Evolutionary conservation across 2,797 vertebrate genomes (phyloP).

Genomic region (Hypotaenidia philippensis): DNA sequence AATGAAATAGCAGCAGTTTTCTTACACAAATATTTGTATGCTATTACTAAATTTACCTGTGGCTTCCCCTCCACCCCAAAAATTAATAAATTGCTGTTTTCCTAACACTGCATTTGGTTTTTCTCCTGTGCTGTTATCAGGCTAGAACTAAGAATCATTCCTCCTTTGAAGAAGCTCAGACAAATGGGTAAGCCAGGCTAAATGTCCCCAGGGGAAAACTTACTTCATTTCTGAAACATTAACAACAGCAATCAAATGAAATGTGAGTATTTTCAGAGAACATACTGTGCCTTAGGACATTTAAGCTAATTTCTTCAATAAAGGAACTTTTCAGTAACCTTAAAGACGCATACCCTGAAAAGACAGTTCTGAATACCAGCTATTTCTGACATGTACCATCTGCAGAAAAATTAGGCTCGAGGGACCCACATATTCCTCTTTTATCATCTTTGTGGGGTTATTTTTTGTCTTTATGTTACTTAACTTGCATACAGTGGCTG

Average conservation of each 20-base stretch:
- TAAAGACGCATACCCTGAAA: constrained; percentile 71
- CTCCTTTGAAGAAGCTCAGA: constrained; percentile 72
- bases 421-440: constrained; percentile 20
- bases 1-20: constrained; percentile 19
- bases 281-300: constrained; percentile 77
- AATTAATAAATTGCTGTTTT: constrained; percentile 31
- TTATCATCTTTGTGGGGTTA: not conserved
- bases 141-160: constrained; percentile 36
- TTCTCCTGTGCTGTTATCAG: constrained; percentile 53
- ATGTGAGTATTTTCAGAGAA: constrained; percentile 78
- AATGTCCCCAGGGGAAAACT: constrained; percentile 63
- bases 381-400: constrained; percentile 62
- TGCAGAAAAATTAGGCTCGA: constrained; percentile 52
- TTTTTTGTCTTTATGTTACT: not conserved
- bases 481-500: not conserved
- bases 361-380: constrained; percentile 68
- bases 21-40: constrained; percentile 3
- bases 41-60: constrained; percentile 58
- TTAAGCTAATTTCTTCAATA: constrained; percentile 76
- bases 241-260: constrained; percentile 80
- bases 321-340: constrained; percentile 77
- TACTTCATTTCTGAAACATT: constrained; percentile 80
- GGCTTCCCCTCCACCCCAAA: not conserved
- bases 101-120: constrained; percentile 38
- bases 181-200: constrained; percentile 68